Evolutionary conservation across 2,888 invertebrate species (phyloP).

Genomic region (Mesoligia furuncula): DNA sequence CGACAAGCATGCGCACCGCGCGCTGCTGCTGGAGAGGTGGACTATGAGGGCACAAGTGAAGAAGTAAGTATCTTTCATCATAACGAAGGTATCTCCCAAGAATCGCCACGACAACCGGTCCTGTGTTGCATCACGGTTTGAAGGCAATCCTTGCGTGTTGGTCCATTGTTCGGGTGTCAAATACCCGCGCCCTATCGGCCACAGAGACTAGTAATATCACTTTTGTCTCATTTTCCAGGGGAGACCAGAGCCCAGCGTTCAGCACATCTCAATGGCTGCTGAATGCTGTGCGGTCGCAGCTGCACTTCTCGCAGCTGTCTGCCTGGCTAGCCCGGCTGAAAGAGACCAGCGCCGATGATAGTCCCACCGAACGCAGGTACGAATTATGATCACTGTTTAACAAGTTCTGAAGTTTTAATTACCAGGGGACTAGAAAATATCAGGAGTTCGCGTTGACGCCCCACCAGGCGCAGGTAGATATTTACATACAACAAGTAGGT

Average conservation of each 20-base stretch:
- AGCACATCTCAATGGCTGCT: conserved; percentile 94
- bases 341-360: conserved; percentile 69
- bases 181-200: neutral
- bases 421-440: neutral
- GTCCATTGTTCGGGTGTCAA: neutral
- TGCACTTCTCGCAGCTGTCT: conserved; percentile 99
- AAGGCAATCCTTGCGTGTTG: neutral
- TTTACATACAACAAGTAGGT: neutral
- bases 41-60: conserved; percentile 91
- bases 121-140: neutral
- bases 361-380: conserved; percentile 83
- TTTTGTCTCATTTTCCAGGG: conserved; percentile 75
- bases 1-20: conserved; percentile 82
- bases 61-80: conserved; percentile 75
- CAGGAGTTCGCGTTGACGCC: neutral
- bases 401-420: conserved; percentile 28
- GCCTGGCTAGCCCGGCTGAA: conserved; percentile 94
- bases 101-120: neutral
- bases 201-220: neutral
- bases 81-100: neutral
- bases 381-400: neutral
- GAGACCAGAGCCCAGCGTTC: conserved; percentile 82
- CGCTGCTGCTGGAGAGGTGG: conserved; percentile 95
- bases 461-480: neutral
- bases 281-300: conserved; percentile 97